Conservation (phyloP, 1,140 invertebrate species). For the Ostrea edulis region DNA sequence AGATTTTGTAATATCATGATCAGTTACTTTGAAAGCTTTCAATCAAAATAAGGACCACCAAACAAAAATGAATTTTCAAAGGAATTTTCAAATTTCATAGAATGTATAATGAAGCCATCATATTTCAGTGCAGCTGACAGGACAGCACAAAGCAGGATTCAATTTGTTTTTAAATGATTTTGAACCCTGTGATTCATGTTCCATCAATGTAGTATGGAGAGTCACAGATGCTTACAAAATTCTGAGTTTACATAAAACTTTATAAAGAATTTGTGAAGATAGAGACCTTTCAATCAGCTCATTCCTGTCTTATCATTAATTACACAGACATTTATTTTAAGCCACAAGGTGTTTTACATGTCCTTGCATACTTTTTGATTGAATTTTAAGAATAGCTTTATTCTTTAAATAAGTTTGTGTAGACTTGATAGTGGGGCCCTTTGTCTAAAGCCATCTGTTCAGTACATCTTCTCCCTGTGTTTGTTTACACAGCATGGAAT, state of each 20-base stretch:
- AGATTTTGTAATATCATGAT: too few relatives aligned
- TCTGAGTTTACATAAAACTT: background rate
- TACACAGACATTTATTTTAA: conserved; percentile 1
- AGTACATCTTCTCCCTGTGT: background rate
- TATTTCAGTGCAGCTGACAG: too few relatives aligned
- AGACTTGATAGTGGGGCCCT: background rate
- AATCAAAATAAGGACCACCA: too few relatives aligned
- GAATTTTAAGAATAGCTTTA: background rate
- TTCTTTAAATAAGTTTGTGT: background rate
- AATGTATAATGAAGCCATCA: too few relatives aligned
- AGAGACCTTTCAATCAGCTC: background rate
- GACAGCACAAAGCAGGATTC: background rate
- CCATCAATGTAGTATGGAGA: background rate
- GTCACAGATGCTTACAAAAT: background rate
- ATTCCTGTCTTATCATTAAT: background rate
- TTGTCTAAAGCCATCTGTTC: background rate
- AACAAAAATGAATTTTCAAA: too few relatives aligned
- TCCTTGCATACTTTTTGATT: background rate
- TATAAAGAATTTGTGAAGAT: background rate
- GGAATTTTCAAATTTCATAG: too few relatives aligned
- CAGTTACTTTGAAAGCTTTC: too few relatives aligned
- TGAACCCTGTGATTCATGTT: background rate
- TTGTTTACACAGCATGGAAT: background rate
- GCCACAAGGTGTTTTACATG: background rate
- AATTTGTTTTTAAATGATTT: background rate